Base-by-base conservation (phyloP, 1,140 invertebrate species). In the Cydia pomonella region DNA sequence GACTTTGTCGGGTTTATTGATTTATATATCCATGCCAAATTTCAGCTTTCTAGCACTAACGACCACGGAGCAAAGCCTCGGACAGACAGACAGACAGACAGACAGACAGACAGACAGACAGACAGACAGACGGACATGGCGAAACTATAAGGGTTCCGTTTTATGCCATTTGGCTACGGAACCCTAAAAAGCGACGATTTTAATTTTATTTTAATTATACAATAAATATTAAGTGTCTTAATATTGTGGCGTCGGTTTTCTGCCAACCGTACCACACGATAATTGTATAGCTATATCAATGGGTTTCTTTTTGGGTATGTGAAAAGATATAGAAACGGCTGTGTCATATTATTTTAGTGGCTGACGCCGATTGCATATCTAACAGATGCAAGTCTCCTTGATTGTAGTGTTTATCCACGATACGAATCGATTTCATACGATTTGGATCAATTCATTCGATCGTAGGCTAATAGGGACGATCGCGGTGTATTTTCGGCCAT, bases 271-370 rank as follows among this genome's bases (percentile, higher is more conserved):
- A 80, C 75, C 13, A 4, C 64, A 21, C 63, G 38, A 79, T 74
- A 91, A 88, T 88, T 87, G 87, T 77, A 77, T 84, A 81, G 82
- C 83, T 86, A 85, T 85, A 84, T 86, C 75, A 81, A 87, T 83
- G 87, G 87, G 86, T 82, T 80, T 86, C 78, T 83, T 86, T 86
- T 84, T 83, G 84, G 84, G 78, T 76, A 74, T 76, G 77, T 77
- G 77, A 83, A 84, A 81, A 84, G 83, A 85, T 84, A 76, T 86
- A 85, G 81, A 91, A 92, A 92, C 80, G 89, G 88, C 89, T 91
- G 84, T 91, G 91, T 91, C 91, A 91, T 91, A 92, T 91, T 91
- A 89, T 91, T 91, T 91, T 90, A 91, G 89, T 90, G 89, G 91
- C 89, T 89, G 88, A 88, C 91, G 89, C 82, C 83, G 88, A 86